These are phyloP conservation scores for Pardalotus punctatus DNA, from an alignment of 2,113 vertebrate genomes.

Conservation along the genomic window DNA sequence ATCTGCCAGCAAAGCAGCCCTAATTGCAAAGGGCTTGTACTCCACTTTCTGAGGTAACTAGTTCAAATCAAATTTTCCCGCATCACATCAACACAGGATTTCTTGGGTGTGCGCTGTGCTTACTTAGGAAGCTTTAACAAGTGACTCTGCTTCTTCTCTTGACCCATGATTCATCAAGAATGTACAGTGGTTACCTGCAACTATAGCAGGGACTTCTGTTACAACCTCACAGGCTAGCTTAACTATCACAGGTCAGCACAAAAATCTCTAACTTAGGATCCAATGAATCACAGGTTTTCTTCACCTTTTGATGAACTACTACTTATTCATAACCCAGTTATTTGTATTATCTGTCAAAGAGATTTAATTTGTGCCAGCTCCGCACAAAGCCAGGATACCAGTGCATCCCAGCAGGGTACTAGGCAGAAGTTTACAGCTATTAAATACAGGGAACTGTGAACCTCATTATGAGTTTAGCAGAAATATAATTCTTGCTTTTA, in stretches of 20 bases:
- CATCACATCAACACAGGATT: neutral
- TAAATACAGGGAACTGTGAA: conserved; percentile 32
- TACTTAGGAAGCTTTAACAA: neutral
- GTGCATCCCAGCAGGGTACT: neutral
- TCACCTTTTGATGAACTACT: conserved; percentile 57
- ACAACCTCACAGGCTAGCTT: neutral
- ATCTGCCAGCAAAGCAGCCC: neutral
- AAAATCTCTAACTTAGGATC: neutral
- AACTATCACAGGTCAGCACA: conserved; percentile 1
- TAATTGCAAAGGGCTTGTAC: neutral
- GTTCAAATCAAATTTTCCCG: neutral
- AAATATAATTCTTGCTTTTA: conserved; percentile 32
- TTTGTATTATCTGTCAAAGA: conserved; percentile 26
- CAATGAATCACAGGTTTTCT: conserved; percentile 16
- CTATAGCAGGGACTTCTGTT: neutral
- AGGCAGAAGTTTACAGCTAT: conserved; percentile 53
- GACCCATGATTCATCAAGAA: neutral
- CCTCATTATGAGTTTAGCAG: conserved; percentile 18
- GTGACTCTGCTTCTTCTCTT: neutral
- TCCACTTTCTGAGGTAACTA: neutral
- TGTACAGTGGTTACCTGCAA: neutral
- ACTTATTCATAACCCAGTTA: conserved; percentile 42
- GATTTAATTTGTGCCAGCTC: conserved; percentile 37
- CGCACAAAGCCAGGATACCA: conserved; percentile 2
- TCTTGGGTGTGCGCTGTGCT: neutral